phyloP scores from a whole-genome alignment of 1,140 invertebrate species.

The Leptopilina clavipes region DNA sequence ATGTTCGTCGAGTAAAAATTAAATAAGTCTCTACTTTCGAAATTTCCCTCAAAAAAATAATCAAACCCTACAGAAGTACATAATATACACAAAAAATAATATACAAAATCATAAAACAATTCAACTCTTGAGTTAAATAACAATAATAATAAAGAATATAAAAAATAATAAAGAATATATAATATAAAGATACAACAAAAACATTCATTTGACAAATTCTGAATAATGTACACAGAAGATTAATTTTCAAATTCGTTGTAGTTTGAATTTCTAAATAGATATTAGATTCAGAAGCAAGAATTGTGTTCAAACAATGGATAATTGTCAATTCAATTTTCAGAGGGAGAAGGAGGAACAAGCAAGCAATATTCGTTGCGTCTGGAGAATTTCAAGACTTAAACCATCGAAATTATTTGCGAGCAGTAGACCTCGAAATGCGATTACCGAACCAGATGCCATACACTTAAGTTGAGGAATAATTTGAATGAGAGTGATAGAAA shows the following conservation, averaged over 20 bases:
- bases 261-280: too few species aligned
- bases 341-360: not conserved
- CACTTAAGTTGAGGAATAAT: not conserved
- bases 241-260: too few species aligned
- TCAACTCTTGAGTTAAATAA: too few species aligned
- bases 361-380: not conserved
- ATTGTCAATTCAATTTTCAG: not conserved
- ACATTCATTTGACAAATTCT: too few species aligned
- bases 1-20: not conserved
- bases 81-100: too few species aligned
- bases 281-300: too few species aligned
- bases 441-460: not conserved
- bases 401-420: not conserved
- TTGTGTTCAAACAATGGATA: too few species aligned
- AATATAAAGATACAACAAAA: too few species aligned
- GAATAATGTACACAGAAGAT: too few species aligned
- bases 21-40: not conserved
- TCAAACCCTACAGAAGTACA: not conserved
- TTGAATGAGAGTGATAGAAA: constrained; percentile 15
- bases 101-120: too few species aligned
- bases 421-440: constrained; percentile 6
- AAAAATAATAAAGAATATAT: too few species aligned
- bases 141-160: too few species aligned
- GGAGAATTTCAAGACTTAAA: constrained; percentile 7
- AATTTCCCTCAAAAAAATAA: not conserved